Evolutionary conservation across 2,113 vertebrate genomes (phyloP).

Genomic region (Hirundichthys speculiger): DNA sequence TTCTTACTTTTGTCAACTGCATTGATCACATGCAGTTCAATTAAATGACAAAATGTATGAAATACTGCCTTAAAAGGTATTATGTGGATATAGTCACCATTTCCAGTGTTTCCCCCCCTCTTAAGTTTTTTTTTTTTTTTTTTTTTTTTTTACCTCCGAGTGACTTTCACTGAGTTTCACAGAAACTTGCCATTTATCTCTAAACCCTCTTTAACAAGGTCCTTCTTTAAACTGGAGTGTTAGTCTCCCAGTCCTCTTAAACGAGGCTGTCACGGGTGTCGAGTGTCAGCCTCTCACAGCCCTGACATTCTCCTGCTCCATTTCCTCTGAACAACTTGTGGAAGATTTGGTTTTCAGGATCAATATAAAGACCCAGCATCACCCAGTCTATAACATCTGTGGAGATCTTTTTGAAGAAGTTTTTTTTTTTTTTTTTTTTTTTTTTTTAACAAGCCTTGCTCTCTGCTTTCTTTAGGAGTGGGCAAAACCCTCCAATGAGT

Average conservation of each 20-base stretch:
- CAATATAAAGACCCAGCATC: constrained; percentile 32
- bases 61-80: constrained; percentile 1
- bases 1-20: background rate
- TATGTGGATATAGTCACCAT: background rate
- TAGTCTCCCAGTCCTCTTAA: constrained; percentile 38
- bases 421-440: too few relatives aligned
- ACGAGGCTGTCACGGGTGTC: constrained; percentile 12
- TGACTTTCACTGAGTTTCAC: constrained; percentile 31
- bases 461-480: too few relatives aligned
- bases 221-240: constrained; percentile 40
- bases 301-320: constrained; percentile 24
- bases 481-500: too few relatives aligned
- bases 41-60: background rate
- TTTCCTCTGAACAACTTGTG: constrained; percentile 29
- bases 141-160: constrained; percentile 38
- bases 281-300: constrained; percentile 12
- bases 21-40: background rate
- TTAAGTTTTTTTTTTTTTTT: constrained; percentile 50
- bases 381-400: constrained; percentile 24
- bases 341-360: constrained; percentile 48
- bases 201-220: constrained; percentile 22
- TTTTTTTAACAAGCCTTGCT: too few relatives aligned
- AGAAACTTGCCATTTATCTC: constrained; percentile 40
- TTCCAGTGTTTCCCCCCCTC: background rate
- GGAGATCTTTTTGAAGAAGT: constrained; percentile 7